These are phyloP conservation scores for Macrotus californicus DNA, from an alignment of 2,113 vertebrate genomes.

Conservation along the genomic window DNA sequence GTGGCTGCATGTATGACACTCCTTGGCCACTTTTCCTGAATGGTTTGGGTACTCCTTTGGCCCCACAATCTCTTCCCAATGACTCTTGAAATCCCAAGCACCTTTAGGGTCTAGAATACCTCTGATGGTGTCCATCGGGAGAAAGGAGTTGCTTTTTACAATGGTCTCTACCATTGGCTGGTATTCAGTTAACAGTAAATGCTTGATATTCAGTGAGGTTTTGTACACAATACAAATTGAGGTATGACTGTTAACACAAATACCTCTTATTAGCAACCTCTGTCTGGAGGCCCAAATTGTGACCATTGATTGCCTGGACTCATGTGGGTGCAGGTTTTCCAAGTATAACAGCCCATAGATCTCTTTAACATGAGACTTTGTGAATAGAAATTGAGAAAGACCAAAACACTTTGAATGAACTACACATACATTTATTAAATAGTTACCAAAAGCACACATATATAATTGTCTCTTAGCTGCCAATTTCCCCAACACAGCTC, in stretches of 20 bases:
- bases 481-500: conserved; percentile 15
- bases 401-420: conserved; percentile 29
- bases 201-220: not conserved
- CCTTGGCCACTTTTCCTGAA: not conserved
- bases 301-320: not conserved
- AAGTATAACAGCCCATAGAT: not conserved
- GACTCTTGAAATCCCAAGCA: not conserved
- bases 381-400: conserved; percentile 8
- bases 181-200: not conserved
- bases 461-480: conserved; percentile 5
- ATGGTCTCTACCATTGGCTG: not conserved
- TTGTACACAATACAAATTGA: not conserved
- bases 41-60: not conserved
- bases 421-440: conserved; percentile 54
- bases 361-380: not conserved
- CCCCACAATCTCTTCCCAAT: not conserved
- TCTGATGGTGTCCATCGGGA: not conserved
- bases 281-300: not conserved
- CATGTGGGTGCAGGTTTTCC: not conserved
- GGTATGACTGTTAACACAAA: not conserved
- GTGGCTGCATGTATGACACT: not conserved
- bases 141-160: not conserved
- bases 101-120: not conserved
- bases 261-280: not conserved
- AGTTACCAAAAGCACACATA: conserved; percentile 46